Evolutionary conservation across 2,113 vertebrate genomes (phyloP).

Genomic region (Jacana jacana): DNA sequence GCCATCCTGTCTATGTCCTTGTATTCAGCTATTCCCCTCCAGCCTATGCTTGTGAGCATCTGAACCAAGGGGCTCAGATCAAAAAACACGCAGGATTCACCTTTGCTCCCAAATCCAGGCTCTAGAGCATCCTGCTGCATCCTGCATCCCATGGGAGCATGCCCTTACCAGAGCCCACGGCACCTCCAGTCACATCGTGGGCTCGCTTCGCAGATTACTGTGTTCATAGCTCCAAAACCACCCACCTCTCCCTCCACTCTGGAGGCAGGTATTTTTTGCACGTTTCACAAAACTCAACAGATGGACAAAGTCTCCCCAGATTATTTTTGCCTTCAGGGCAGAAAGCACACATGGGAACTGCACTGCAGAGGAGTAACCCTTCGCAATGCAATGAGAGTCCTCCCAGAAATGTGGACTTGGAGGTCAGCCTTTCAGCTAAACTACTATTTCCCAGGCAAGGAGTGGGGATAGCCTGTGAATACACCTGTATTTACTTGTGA

Average conservation of each 20-base stretch:
- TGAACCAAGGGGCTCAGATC: background rate
- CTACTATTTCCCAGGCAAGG: background rate
- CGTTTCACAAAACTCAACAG: background rate
- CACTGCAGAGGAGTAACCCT: background rate
- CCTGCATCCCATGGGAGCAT: fast-evolving
- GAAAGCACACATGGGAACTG: background rate
- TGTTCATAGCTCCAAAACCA: background rate
- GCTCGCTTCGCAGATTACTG: background rate
- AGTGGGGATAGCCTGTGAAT: background rate
- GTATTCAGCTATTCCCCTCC: background rate
- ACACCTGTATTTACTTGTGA: fast-evolving
- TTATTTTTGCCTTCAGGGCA: background rate
- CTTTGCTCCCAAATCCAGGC: background rate
- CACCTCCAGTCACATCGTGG: background rate
- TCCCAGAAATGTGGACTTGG: background rate
- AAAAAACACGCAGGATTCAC: background rate
- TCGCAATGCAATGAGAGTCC: background rate
- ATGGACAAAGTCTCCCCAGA: background rate
- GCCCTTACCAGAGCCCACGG: fast-evolving
- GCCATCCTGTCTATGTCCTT: background rate
- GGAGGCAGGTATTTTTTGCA: background rate
- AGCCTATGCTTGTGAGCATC: background rate
- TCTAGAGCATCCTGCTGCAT: background rate
- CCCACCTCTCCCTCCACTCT: background rate
- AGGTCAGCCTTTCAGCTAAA: background rate